Percentiles rank a stretch among this genome's conserved stretches.
Conservation (phyloP, 2,113 vertebrate genomes). For the Elephantulus edwardii region DNA sequence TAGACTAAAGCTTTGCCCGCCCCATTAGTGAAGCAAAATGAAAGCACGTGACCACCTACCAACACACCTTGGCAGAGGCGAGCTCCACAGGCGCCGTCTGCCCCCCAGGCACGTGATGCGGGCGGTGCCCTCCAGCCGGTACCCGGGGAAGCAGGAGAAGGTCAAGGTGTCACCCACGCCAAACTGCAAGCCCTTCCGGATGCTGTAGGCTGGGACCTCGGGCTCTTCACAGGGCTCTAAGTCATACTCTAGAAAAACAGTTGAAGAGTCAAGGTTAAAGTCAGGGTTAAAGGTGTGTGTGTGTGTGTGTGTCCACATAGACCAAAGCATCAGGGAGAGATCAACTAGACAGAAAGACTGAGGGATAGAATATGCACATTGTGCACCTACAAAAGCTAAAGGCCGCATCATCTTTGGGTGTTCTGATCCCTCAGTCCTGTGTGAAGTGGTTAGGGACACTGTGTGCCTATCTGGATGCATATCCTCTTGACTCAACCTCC, state of each 20-base stretch:
- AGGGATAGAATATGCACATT: background rate
- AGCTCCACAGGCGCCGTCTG: conserved; percentile 98
- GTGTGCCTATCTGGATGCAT: background rate
- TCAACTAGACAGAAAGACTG: background rate
- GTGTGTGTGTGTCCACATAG: too few relatives aligned
- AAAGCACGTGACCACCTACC: conserved; percentile 99
- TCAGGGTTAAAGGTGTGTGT: fast-evolving
- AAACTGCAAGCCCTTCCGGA: conserved; percentile 95
- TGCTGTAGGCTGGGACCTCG: conserved; percentile 94
- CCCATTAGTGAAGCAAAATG: conserved; percentile 88
- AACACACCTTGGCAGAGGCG: conserved; percentile 99
- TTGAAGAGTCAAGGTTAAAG: fast-evolving
- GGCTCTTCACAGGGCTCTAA: conserved; percentile 97
- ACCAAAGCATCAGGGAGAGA: background rate
- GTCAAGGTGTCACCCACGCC: conserved; percentile 93
- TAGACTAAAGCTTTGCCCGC: conserved; percentile 46
- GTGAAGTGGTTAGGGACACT: too few relatives aligned
- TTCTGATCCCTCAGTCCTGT: fast-evolving
- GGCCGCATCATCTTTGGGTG: fast-evolving
- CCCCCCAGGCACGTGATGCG: conserved; percentile 97
- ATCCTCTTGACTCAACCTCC: background rate
- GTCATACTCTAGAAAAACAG: conserved; percentile 90
- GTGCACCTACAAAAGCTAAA: background rate
- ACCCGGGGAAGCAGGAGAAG: conserved; percentile 98
- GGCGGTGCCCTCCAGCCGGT: conserved; percentile 94